Evolutionary conservation across 92 coral and sea anemone species (phyloP).

Genomic region (Porites divaricata): DNA sequence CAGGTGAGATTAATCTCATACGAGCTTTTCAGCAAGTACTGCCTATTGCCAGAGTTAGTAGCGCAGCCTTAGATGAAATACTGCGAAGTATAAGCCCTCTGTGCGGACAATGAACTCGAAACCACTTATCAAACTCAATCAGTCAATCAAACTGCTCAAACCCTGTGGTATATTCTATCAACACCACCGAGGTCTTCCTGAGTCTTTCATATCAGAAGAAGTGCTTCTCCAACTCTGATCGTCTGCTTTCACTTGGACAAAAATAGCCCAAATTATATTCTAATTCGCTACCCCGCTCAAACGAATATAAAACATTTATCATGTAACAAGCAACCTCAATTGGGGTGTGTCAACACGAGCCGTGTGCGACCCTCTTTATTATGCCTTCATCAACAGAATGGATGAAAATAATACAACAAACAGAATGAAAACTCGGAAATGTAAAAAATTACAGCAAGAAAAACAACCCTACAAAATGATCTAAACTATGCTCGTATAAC

Average conservation of each 20-base stretch:
- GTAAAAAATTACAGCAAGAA: no score
- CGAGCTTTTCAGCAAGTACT: conserved; percentile 58
- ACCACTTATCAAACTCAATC: conserved; percentile 4
- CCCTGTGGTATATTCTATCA: conserved; percentile 48
- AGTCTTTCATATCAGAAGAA: no score
- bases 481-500: no score
- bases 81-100: conserved; percentile 31
- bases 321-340: no score
- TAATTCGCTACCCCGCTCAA: no score
- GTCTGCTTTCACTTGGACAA: conserved; percentile 56
- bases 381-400: no score
- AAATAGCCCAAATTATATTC: conserved; percentile 47
- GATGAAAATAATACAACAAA: no score
- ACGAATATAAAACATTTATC: no score
- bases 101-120: conserved; percentile 29
- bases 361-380: no score
- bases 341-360: no score
- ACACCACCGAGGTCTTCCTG: neutral
- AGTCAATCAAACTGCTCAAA: conserved; percentile 39
- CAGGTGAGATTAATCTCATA: conserved; percentile 40
- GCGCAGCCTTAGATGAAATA: conserved; percentile 4
- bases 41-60: conserved; percentile 33
- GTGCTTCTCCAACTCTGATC: conserved; percentile 36
- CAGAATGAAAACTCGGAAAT: no score
- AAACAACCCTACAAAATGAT: no score